A percentile compares a stretch with the other conserved stretches of the same genome.
These are phyloP conservation scores for Gobio occitaniae DNA, from an alignment of 2,797 vertebrate genomes.

Conservation along the genomic window DNA sequence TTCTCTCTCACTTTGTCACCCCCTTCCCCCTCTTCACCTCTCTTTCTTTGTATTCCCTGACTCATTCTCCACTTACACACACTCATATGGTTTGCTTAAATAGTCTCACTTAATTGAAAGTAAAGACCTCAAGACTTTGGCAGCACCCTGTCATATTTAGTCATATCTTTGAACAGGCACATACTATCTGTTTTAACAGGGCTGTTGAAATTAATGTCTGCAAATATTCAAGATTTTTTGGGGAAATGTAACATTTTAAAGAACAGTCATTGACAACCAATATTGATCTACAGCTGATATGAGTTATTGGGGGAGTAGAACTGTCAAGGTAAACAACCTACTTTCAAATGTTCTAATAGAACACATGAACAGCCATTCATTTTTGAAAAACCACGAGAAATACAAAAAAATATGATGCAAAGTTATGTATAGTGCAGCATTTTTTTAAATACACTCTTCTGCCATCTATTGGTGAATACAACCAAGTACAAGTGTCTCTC, in stretches of 20 bases:
- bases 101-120: constrained; percentile 27
- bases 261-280: not conserved
- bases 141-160: not conserved
- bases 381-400: not conserved
- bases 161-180: not conserved
- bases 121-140: constrained; percentile 1
- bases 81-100: constrained; percentile 33
- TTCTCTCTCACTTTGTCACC: constrained; percentile 34
- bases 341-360: not conserved
- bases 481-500: not conserved
- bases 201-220: not conserved
- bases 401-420: not conserved
- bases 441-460: constrained; percentile 40
- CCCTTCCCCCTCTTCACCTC: not conserved
- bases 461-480: constrained; percentile 47
- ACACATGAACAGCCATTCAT: not conserved
- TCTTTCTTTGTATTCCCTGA: constrained; percentile 12
- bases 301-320: not conserved
- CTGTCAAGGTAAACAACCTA: not conserved
- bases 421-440: not conserved
- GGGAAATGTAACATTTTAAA: not conserved
- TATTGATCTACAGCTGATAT: not conserved
- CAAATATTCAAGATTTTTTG: not conserved
- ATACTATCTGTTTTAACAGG: not conserved
- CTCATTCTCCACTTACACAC: constrained; percentile 12